Evolutionary conservation across 2,113 vertebrate genomes (phyloP).

Genomic region (Tangachromis dhanisi): DNA sequence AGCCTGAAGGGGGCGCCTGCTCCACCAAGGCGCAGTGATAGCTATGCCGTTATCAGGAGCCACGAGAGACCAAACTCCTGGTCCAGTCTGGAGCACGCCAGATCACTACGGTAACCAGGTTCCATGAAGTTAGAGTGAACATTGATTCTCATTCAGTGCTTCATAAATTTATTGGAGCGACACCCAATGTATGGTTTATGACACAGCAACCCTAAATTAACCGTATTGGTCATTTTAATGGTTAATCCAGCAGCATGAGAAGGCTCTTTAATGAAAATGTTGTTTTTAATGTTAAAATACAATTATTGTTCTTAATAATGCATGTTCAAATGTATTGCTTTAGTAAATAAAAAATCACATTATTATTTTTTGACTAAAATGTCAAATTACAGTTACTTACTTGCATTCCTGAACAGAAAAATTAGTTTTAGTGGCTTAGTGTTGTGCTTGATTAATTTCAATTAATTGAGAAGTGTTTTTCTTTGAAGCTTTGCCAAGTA

Average conservation of each 20-base stretch:
- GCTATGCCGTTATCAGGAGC: slow-evolving; percentile 81
- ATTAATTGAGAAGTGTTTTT: background rate
- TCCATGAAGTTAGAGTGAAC: background rate
- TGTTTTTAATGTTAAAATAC: background rate
- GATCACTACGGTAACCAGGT: slow-evolving; percentile 51
- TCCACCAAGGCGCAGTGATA: slow-evolving; percentile 88
- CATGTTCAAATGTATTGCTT: background rate
- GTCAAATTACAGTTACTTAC: background rate
- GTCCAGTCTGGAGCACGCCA: slow-evolving; percentile 77
- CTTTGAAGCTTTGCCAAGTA: background rate
- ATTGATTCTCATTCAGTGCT: background rate
- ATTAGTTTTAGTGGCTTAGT: background rate
- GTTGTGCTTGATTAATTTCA: background rate
- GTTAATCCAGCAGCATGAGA: background rate
- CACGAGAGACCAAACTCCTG: slow-evolving; percentile 82
- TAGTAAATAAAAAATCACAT: background rate
- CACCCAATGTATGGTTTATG: background rate
- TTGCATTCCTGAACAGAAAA: background rate
- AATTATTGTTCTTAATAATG: background rate
- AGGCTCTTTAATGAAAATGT: background rate
- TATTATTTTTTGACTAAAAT: background rate
- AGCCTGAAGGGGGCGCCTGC: slow-evolving; percentile 73
- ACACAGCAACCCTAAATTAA: background rate
- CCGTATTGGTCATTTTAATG: background rate
- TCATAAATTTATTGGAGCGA: background rate